Evolutionary conservation across 2,888 invertebrate species (phyloP).

Genomic region (Eupeodes latifasciatus): DNA sequence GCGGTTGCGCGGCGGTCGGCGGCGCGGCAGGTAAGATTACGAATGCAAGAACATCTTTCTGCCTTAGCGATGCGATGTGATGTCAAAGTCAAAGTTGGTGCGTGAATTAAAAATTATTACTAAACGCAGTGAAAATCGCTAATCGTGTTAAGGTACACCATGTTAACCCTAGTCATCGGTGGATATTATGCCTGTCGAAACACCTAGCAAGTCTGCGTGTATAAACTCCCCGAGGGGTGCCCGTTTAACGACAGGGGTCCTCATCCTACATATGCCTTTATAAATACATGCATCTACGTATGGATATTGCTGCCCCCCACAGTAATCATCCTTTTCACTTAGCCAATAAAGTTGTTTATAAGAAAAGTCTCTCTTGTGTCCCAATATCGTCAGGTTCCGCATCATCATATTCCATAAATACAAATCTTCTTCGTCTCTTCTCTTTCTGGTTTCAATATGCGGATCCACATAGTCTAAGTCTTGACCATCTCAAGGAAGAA

Average conservation of each 20-base stretch:
- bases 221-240: conserved; percentile 70
- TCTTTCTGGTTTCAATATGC: not conserved
- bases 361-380: conserved; percentile 66
- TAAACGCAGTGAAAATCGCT: conserved; percentile 75
- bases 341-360: conserved; percentile 67
- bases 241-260: conserved; percentile 74
- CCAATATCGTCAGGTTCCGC: conserved; percentile 69
- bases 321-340: conserved; percentile 75
- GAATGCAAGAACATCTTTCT: too few relatives aligned
- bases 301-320: conserved; percentile 62
- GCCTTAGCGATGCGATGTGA: not conserved
- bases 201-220: conserved; percentile 65
- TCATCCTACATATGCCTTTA: conserved; percentile 22
- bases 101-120: conserved; percentile 75
- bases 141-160: conserved; percentile 79
- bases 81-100: conserved; percentile 42
- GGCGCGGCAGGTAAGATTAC: too few relatives aligned
- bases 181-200: conserved; percentile 75
- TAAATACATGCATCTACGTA: too few relatives aligned
- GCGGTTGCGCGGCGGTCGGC: too few relatives aligned
- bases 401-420: not conserved
- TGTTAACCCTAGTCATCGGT: conserved; percentile 77
- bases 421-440: too few relatives aligned
- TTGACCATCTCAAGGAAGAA: conserved; percentile 31
- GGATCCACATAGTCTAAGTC: not conserved